Conservation (phyloP, 1,140 invertebrate species). For the Drosophila equinoxialis region DNA sequence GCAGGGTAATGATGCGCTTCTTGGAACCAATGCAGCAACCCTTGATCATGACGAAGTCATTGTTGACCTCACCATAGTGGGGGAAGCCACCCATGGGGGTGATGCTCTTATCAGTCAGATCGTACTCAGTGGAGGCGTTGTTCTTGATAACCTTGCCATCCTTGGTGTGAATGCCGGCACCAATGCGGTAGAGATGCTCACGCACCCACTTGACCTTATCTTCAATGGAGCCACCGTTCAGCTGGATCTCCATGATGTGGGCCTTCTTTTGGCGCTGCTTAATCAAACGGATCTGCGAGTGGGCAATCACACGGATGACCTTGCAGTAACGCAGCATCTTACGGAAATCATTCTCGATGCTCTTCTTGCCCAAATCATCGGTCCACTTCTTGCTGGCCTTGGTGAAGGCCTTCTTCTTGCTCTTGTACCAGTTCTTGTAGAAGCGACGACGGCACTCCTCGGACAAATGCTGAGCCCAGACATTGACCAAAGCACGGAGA, state of each 20-base stretch:
- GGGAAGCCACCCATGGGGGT: conserved; percentile 99
- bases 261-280: conserved; percentile 99
- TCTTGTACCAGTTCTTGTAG: conserved; percentile 99
- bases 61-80: conserved; percentile 99
- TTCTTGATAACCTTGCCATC: conserved; percentile 99
- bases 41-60: conserved; percentile 99
- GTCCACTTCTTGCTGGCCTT: conserved; percentile 99
- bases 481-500: conserved; percentile 95
- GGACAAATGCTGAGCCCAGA: conserved; percentile 99
- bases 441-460: conserved; percentile 99
- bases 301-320: conserved; percentile 97
- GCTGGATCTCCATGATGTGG: conserved; percentile 99
- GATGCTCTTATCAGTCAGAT: conserved; percentile 99
- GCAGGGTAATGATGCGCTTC: conserved; percentile 98
- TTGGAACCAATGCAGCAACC: conserved; percentile 99
- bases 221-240: conserved; percentile 97
- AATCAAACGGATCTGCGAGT: conserved; percentile 99
- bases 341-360: conserved; percentile 97
- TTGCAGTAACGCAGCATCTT: conserved; percentile 99
- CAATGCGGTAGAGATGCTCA: conserved; percentile 98
- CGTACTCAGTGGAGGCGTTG: conserved; percentile 99
- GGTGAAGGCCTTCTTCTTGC: conserved; percentile 99
- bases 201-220: conserved; percentile 99
- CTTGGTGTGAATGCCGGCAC: conserved; percentile 94
- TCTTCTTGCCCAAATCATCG: conserved; percentile 97